A percentile compares a stretch with the other conserved stretches of the same genome.
phyloP scores from a whole-genome alignment of 1,140 invertebrate genomes.

The Aphelinus certus region DNA sequence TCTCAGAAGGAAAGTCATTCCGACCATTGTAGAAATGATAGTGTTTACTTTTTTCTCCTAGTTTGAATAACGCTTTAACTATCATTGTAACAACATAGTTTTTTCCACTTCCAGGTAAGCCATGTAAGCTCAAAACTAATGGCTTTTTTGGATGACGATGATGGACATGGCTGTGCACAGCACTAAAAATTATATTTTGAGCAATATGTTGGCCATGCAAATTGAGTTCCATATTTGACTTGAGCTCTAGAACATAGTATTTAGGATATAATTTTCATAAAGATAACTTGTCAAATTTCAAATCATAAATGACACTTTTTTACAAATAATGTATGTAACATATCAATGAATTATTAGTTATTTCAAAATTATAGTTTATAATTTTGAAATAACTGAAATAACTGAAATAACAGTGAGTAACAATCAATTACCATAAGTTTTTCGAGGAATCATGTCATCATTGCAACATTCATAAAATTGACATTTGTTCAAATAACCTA shows the following conservation, averaged over 20 bases:
- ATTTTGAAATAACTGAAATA: neutral
- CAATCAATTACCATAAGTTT: conserved; percentile 25
- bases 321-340: neutral
- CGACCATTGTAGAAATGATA: conserved; percentile 85
- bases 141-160: conserved; percentile 70
- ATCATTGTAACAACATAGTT: conserved; percentile 88
- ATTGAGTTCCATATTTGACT: conserved; percentile 46
- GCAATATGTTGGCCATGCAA: conserved; percentile 78
- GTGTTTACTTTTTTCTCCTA: conserved; percentile 80
- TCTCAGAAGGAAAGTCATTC: conserved; percentile 76
- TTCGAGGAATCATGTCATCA: conserved; percentile 10
- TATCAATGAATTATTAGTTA: conserved; percentile 33
- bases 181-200: conserved; percentile 65
- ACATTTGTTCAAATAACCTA: conserved; percentile 2
- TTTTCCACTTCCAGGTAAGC: conserved; percentile 85
- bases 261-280: conserved; percentile 24
- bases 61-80: conserved; percentile 76
- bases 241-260: conserved; percentile 53
- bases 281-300: neutral
- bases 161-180: conserved; percentile 68
- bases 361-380: neutral
- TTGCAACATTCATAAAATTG: conserved; percentile 36
- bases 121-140: conserved; percentile 81
- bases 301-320: neutral
- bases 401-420: neutral